These are phyloP conservation scores for Trichogramma evanescens DNA, from an alignment of 2,888 invertebrate genomes.

Conservation along the genomic window DNA sequence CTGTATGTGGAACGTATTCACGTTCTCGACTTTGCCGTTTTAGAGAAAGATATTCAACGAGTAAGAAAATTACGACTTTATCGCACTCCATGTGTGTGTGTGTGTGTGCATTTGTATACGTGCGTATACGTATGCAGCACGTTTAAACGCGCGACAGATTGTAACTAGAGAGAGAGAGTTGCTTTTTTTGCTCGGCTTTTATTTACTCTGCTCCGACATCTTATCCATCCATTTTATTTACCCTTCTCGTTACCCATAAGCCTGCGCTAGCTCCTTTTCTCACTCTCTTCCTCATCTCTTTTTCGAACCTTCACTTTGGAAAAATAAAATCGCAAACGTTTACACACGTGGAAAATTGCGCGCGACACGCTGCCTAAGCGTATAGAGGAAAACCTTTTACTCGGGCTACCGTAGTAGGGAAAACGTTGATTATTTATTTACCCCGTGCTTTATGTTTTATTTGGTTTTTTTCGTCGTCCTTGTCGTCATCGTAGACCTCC, in stretches of 20 bases:
- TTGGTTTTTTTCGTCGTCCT: neutral
- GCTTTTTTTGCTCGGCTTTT: neutral
- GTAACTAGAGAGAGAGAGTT: neutral
- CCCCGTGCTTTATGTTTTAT: neutral
- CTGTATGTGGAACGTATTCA: too few relatives aligned
- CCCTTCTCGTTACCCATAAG: neutral
- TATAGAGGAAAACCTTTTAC: conserved; percentile 3
- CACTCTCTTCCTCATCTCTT: too few relatives aligned
- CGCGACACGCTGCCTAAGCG: neutral
- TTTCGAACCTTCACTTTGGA: conserved; percentile 6
- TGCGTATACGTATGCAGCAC: too few relatives aligned
- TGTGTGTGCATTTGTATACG: too few relatives aligned
- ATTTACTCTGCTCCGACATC: neutral
- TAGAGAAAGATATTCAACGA: too few relatives aligned
- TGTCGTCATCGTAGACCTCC: too few relatives aligned
- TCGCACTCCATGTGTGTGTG: too few relatives aligned
- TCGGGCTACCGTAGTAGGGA: neutral
- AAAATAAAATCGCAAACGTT: neutral
- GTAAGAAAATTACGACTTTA: too few relatives aligned
- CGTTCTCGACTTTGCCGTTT: too few relatives aligned
- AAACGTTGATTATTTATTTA: conserved; percentile 15
- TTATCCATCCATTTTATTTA: neutral
- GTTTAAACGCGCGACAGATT: neutral
- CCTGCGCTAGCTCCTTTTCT: neutral
- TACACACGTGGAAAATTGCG: neutral